A percentile compares a stretch with the other conserved stretches of the same genome.
Conservation (phyloP, 2,888 invertebrate genomes). For the Drosophila prostipennis region DNA sequence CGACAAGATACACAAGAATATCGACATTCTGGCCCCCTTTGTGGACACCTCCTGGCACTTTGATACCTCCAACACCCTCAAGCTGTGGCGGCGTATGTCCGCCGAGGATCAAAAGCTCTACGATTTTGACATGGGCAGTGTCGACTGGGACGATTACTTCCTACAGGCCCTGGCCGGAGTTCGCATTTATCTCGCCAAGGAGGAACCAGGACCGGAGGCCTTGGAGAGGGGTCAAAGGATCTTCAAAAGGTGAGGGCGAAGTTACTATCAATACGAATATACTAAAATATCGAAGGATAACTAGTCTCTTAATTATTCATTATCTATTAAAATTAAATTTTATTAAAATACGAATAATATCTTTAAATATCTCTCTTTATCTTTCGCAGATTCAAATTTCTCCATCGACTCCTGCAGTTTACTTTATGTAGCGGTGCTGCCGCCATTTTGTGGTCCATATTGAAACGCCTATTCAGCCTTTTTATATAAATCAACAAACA, state of each 20-base stretch:
- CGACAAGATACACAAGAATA: slow-evolving; percentile 91
- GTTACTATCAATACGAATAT: no score
- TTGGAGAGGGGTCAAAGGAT: slow-evolving; percentile 87
- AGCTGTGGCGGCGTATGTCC: slow-evolving; percentile 84
- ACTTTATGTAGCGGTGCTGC: slow-evolving; percentile 55
- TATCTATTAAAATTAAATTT: no score
- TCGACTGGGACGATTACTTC: slow-evolving; percentile 87
- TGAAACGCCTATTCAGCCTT: slow-evolving; percentile 10
- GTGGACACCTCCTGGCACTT: slow-evolving; percentile 90
- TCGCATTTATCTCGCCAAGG: slow-evolving; percentile 91
- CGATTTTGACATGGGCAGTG: slow-evolving; percentile 89
- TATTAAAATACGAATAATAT: not conserved
- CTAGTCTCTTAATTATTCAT: no score
- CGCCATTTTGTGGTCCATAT: slow-evolving; percentile 47
- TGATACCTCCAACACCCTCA: slow-evolving; percentile 86
- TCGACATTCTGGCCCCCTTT: slow-evolving; percentile 90
- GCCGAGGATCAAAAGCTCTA: slow-evolving; percentile 86
- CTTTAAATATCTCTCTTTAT: not conserved
- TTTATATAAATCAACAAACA: slow-evolving; percentile 1
- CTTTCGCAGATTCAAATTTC: slow-evolving; percentile 62
- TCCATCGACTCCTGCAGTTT: slow-evolving; percentile 69
- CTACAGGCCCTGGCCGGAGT: slow-evolving; percentile 88
- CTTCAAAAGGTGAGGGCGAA: slow-evolving; percentile 86
- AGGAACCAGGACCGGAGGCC: slow-evolving; percentile 86
- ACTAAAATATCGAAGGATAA: no score